A percentile compares a stretch with the other conserved stretches of the same genome.
Conservation (phyloP, 92 coral and sea anemone genomes). For the Micromussa lordhowensis region DNA sequence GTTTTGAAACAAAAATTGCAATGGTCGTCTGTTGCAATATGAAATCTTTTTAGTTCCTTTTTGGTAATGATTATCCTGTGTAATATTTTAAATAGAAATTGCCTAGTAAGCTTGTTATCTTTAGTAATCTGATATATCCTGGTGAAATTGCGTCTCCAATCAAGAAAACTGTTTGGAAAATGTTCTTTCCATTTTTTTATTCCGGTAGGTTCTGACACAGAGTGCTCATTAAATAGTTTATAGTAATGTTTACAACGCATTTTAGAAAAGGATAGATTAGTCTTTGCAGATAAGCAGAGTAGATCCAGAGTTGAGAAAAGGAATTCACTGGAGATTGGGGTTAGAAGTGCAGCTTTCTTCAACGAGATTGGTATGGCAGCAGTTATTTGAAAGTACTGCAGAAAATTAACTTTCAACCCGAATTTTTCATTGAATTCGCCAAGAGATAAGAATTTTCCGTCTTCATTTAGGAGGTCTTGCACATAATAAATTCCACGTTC, state of each 20-base stretch:
- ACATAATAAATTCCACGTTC: too few species aligned
- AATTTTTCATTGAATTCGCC: not conserved
- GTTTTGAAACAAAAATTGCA: not conserved
- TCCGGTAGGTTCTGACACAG: too few species aligned
- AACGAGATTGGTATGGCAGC: too few species aligned
- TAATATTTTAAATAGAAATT: not conserved
- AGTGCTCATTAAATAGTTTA: too few species aligned
- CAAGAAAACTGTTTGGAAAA: too few species aligned
- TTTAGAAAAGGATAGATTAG: too few species aligned
- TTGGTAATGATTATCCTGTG: not conserved
- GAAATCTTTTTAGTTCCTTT: not conserved
- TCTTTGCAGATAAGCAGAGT: not conserved
- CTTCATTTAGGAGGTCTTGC: too few species aligned
- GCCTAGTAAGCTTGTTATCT: not conserved
- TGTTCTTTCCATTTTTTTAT: too few species aligned
- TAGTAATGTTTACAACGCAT: too few species aligned
- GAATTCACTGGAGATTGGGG: too few species aligned
- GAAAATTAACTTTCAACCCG: conserved; percentile 12
- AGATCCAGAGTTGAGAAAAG: not conserved
- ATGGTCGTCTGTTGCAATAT: conserved; percentile 23
- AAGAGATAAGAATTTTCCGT: too few species aligned
- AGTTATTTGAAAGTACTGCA: conserved; percentile 22
- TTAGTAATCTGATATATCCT: conserved; percentile 5
- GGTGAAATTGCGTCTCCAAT: too few species aligned
- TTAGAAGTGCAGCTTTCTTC: not conserved